Conservation (phyloP, 2,888 invertebrate genomes). For the Pammene aurita region DNA sequence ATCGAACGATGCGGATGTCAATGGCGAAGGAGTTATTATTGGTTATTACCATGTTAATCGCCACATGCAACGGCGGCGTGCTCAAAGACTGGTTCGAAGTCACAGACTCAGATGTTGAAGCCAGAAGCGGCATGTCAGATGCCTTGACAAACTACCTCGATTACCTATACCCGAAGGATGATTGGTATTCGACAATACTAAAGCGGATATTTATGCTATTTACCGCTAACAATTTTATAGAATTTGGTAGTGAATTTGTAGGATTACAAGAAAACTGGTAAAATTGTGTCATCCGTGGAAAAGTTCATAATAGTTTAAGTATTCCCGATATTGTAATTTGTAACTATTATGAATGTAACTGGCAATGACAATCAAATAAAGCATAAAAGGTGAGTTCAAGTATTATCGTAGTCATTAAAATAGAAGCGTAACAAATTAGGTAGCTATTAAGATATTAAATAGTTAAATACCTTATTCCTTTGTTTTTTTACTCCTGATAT, state of each 20-base stretch:
- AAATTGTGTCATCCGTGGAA: not conserved
- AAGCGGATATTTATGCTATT: constrained; percentile 66
- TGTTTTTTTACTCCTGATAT: not conserved
- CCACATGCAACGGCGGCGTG: constrained; percentile 6
- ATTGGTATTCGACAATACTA: constrained; percentile 63
- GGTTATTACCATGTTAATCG: constrained; percentile 5
- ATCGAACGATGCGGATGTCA: constrained; percentile 17
- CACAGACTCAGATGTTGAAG: constrained; percentile 43
- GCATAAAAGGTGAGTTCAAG: constrained; percentile 1
- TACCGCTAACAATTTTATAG: constrained; percentile 53
- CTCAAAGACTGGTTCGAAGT: constrained; percentile 46
- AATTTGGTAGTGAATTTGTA: constrained; percentile 46
- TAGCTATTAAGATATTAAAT: constrained; percentile 29
- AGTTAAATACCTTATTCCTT: not conserved
- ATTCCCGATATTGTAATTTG: not conserved
- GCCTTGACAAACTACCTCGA: constrained; percentile 65
- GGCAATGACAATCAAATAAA: not conserved
- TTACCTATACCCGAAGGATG: constrained; percentile 68
- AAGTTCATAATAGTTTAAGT: not conserved
- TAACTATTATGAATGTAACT: too few species aligned
- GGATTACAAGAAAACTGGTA: constrained; percentile 36
- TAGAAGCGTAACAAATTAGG: constrained; percentile 28
- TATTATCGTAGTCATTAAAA: constrained; percentile 23
- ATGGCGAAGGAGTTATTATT: constrained; percentile 25
- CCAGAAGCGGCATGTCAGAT: constrained; percentile 59